Base-by-base conservation (phyloP, 23 tunicate genomes). In the Oikopleura albicans region DNA sequence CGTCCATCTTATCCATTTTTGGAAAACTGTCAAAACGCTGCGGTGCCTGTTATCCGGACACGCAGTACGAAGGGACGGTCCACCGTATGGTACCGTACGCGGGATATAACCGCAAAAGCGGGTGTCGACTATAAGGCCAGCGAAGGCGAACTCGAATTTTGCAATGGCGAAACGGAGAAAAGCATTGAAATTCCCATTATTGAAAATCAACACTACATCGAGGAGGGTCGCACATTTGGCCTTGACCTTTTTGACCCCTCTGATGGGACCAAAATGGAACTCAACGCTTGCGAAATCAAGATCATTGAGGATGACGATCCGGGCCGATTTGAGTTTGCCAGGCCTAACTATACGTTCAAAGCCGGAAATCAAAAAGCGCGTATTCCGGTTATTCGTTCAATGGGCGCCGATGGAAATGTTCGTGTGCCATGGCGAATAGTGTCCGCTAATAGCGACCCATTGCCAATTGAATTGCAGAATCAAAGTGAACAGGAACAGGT, bases 301-400 rank as follows among this genome's bases (percentile, higher is more conserved):
- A 95, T 95, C 84, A 95, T 95, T 41, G 99, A 95, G 66, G 99
- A 95, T 40, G 99, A 95, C 84, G 99, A 94, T 83, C 88, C 98
- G 22, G 98, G 98, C 1, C 56, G 87, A 40, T 86, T 94, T 49
- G 98, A 94, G 79, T 90, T 94, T 57, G 90, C 91, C 49, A 88
- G 89, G 57, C 88, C 96, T 0, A 76, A 84, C 16, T 94, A 88
- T 83, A 79, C 86, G 66, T 94, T 90, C 84, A 90, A 66, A 37
- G 85, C 91, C 40, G 91, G 89, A 76, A 87, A 87, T 4, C 40
- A 85, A 1, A 86, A 85, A 75, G 83, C 91, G 2, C 86, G 89
- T 75, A 85, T 94, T 40, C 91, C 98, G 0, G 98, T 94, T 0
- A 91, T 90, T 40, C 66, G 98, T 75, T 88, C 90, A 49, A 88